A percentile compares a stretch with the other conserved stretches of the same genome.
Evolutionary conservation across 1,140 invertebrate species (phyloP).

Genomic region (Hydropsyche tenuis): DNA sequence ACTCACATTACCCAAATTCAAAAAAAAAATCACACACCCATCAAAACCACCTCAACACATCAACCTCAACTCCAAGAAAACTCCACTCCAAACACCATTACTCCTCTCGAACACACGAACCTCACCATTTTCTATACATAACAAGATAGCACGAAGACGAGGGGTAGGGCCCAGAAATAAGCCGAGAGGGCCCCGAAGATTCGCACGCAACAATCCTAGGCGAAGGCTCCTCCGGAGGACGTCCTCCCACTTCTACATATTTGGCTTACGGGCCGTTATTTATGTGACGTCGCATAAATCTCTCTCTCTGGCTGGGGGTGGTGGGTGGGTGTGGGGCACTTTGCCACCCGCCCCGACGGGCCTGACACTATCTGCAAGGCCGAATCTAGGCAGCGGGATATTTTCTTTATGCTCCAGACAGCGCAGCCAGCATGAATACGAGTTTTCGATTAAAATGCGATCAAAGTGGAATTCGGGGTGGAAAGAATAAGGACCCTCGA

Average conservation of each 20-base stretch:
- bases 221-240: conserved; percentile 17
- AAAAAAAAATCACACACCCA: too few relatives aligned
- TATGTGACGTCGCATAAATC: conserved; percentile 51
- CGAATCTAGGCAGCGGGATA: conserved; percentile 49
- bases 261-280: conserved; percentile 49
- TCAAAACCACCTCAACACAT: too few relatives aligned
- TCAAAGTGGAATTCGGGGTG: conserved; percentile 32
- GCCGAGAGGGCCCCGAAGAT: not conserved
- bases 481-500: conserved; percentile 34
- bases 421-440: conserved; percentile 43
- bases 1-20: too few relatives aligned
- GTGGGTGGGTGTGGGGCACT: too few relatives aligned
- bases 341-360: conserved; percentile 12
- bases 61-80: too few relatives aligned
- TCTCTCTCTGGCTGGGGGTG: conserved; percentile 42
- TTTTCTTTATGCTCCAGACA: conserved; percentile 51
- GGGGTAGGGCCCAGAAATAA: not conserved
- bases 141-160: not conserved
- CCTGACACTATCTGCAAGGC: conserved; percentile 50
- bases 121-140: not conserved
- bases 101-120: not conserved
- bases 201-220: conserved; percentile 28
- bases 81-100: too few relatives aligned
- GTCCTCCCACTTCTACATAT: conserved; percentile 42
- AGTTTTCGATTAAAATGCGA: conserved; percentile 42